A percentile compares a stretch with the other conserved stretches of the same genome.
Conservation (phyloP, 2,888 invertebrate genomes). For the Agrotis puta region DNA sequence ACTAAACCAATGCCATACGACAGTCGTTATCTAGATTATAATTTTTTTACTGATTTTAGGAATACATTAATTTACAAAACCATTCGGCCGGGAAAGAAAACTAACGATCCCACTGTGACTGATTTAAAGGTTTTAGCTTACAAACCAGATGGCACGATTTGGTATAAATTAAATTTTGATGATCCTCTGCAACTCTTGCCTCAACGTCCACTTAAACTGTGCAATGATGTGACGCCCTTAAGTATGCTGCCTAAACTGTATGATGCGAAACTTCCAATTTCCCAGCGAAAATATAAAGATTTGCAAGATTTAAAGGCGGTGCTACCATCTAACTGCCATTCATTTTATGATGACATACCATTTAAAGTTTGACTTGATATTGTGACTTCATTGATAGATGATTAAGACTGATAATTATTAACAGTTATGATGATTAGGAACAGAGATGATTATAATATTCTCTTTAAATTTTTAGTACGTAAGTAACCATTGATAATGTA, state of each 20-base stretch:
- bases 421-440: conserved; percentile 9
- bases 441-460: conserved; percentile 4
- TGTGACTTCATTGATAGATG: conserved; percentile 8
- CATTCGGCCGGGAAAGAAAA: conserved; percentile 32
- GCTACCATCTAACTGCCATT: conserved; percentile 30
- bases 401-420: conserved; percentile 7
- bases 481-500: conserved; percentile 18
- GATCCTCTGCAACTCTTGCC: conserved; percentile 27
- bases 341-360: conserved; percentile 42
- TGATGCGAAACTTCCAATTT: conserved; percentile 30
- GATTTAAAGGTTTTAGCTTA: conserved; percentile 23
- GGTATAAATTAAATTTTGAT: conserved; percentile 23
- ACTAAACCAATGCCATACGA: conserved; percentile 7
- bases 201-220: conserved; percentile 36
- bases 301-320: conserved; percentile 38
- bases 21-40: not conserved
- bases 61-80: conserved; percentile 37
- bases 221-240: conserved; percentile 30
- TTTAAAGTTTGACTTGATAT: conserved; percentile 4
- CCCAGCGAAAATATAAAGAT: conserved; percentile 38
- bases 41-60: conserved; percentile 33
- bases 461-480: conserved; percentile 9
- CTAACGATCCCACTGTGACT: conserved; percentile 27
- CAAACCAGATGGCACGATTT: conserved; percentile 21
- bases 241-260: conserved; percentile 29